Base-by-base conservation (phyloP, 2,113 vertebrate species). In the Dipodomys spectabilis region DNA sequence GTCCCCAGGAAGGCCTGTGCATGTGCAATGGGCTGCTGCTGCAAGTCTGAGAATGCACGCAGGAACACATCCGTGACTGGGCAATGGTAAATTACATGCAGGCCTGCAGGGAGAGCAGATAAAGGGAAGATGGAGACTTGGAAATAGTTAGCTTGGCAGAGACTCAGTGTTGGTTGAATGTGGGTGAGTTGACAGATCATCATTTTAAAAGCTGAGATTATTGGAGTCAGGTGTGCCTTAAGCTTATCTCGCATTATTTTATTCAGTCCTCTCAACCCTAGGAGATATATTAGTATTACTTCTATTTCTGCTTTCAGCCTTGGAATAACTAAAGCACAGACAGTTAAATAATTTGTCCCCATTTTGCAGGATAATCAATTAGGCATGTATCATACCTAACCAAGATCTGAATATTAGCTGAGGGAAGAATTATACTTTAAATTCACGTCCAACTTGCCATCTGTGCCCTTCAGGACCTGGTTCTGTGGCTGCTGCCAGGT, bases 161-260 rank as follows among this genome's bases (percentile, higher is more conserved):
- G 25, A 15, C 28, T 19, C 68, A 22, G 30, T 3, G 2, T 16
- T 60, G 39, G n/a, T 79, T 75, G 86, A 71, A 32, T 0, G 2
- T 30, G 6, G 25, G 13, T 35, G 45, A 3, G 18, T 0, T 3
- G 30, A 9, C 6, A 15, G 27, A 35, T 32, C 39, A 67, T 7
- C 15, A 11, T 6, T 2, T 6, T 9, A 44, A 79, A 27, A 5
- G 64, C 12, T 25, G 27, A 57, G 32, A 28, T 2, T 27, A 5
- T 0, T 7, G 23, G 32, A 73, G 23, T 4, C 30, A 49, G 30
- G 44, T 27, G 4, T 0, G 0, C 45, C 25, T 30, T 18, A 25
- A 5, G 20, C 73, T 86, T 80, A 27, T 75, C 71, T 20, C 15
- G 6, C 20, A 4, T 35, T 49, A 7, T 16, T 32, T 80, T 28